phyloP scores from a whole-genome alignment of 1,140 invertebrate species.

The Tyrophagus putrescentiae region DNA sequence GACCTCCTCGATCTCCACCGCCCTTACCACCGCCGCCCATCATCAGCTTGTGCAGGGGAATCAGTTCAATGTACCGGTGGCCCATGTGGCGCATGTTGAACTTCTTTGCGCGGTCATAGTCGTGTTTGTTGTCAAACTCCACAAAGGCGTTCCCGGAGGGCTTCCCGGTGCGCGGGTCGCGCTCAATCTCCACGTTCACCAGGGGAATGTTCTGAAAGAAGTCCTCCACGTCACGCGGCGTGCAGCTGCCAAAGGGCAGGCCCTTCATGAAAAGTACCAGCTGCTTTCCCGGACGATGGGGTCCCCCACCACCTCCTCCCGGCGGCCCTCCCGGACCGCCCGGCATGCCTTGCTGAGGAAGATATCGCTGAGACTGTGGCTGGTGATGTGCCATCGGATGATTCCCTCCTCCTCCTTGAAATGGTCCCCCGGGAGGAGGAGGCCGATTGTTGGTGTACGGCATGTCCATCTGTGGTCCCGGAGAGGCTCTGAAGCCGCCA shows the following conservation, averaged over 20 bases:
- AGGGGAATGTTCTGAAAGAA: constrained; percentile 55
- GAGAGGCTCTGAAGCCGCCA: no score
- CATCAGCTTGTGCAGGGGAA: constrained; percentile 4
- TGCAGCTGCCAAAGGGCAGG: constrained; percentile 49
- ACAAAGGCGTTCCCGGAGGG: constrained; percentile 48
- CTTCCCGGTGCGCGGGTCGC: constrained; percentile 42
- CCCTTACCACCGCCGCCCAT: background rate
- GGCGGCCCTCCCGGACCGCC: no score
- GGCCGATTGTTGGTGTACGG: no score
- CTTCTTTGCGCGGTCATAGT: constrained; percentile 34
- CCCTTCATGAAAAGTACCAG: constrained; percentile 44
- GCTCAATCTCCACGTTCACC: constrained; percentile 47
- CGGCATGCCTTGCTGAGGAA: no score
- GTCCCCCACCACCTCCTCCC: background rate
- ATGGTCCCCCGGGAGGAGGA: no score
- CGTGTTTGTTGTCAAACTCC: constrained; percentile 51
- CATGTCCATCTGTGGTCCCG: no score
- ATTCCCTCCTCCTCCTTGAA: no score
- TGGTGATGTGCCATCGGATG: no score
- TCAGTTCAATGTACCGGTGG: constrained; percentile 30
- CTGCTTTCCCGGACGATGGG: constrained; percentile 21
- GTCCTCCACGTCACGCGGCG: constrained; percentile 58
- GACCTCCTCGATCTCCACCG: background rate
- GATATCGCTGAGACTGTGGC: no score
- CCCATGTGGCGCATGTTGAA: constrained; percentile 30